Evolutionary conservation across 2,113 vertebrate species (phyloP).

Genomic region (Otolemur garnettii): DNA sequence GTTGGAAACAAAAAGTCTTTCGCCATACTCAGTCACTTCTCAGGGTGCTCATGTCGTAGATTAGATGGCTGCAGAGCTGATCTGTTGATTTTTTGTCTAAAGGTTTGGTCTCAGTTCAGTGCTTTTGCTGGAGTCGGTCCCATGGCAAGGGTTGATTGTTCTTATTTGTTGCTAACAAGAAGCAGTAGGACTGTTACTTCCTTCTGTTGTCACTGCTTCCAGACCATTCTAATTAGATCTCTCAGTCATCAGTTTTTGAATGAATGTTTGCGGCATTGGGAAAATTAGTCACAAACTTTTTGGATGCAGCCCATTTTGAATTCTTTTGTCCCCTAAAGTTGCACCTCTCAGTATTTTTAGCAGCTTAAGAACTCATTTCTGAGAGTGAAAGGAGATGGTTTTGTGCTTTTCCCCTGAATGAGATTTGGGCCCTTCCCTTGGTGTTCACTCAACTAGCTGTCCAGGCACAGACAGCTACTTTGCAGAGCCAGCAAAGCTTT

Average conservation of each 20-base stretch:
- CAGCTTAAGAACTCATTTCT: neutral
- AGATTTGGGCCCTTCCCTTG: neutral
- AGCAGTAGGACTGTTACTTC: slow-evolving; percentile 55
- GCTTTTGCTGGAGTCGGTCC: slow-evolving; percentile 9
- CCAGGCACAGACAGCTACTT: neutral
- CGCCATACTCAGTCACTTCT: neutral
- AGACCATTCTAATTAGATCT: slow-evolving; percentile 76
- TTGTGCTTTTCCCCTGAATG: neutral
- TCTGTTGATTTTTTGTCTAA: neutral
- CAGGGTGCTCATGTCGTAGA: neutral
- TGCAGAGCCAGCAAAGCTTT: neutral
- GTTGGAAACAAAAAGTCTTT: neutral
- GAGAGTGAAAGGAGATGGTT: neutral
- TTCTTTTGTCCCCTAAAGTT: neutral
- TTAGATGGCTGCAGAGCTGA: too few species aligned
- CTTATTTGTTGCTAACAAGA: neutral
- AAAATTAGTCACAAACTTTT: slow-evolving; percentile 78
- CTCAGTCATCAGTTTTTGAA: slow-evolving; percentile 69
- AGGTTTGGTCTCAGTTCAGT: neutral
- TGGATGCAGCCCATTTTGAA: slow-evolving; percentile 57
- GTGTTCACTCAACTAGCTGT: neutral
- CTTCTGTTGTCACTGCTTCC: slow-evolving; percentile 74
- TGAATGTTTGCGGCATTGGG: slow-evolving; percentile 77
- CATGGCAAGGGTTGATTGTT: neutral
- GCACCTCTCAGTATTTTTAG: slow-evolving; percentile 19